These are phyloP conservation scores for Listrodromus nycthemerus DNA, from an alignment of 2,888 invertebrate genomes.

Conservation along the genomic window DNA sequence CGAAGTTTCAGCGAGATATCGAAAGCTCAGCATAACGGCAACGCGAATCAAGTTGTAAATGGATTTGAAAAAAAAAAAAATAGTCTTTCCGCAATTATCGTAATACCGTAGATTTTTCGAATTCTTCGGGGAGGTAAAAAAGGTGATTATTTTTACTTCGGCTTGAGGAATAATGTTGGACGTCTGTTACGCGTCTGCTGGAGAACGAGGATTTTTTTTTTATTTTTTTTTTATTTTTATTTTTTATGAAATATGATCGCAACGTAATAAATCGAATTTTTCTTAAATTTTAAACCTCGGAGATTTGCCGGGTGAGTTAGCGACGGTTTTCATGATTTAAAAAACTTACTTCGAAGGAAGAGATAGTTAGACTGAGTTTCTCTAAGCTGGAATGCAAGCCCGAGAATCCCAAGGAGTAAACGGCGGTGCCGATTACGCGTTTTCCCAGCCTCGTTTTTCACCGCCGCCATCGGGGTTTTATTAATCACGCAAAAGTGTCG, in stretches of 20 bases:
- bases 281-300: not conserved
- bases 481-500: constrained; percentile 67
- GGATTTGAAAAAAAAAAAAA: not conserved
- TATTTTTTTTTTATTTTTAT: not conserved
- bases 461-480: constrained; percentile 50
- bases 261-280: not conserved
- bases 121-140: not conserved
- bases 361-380: not conserved
- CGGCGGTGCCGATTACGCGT: not conserved
- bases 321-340: not conserved
- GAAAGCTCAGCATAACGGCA: not conserved
- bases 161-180: not conserved
- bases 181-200: not conserved
- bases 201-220: not conserved
- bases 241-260: not conserved
- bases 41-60: not conserved
- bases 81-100: no score
- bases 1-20: not conserved
- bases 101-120: not conserved
- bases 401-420: constrained; percentile 13
- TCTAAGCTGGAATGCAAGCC: not conserved
- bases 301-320: not conserved
- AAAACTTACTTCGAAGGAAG: not conserved
- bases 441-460: constrained; percentile 24
- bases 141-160: not conserved